phyloP scores from a whole-genome alignment of 2,888 invertebrate species.

The Thereva unica region DNA sequence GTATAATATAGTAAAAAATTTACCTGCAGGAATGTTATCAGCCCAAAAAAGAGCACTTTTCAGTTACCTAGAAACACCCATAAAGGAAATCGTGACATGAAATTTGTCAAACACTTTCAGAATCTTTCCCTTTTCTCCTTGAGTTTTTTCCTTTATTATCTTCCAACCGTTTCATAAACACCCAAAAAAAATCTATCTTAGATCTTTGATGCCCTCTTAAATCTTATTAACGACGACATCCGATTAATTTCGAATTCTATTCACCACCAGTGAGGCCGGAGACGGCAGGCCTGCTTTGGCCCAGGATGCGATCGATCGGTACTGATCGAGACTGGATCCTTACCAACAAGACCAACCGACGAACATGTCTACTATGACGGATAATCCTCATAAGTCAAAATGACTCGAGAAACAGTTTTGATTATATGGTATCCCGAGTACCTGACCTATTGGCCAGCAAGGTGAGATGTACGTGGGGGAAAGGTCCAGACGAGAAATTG shows the following conservation, averaged over 20 bases:
- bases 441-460: constrained; percentile 5
- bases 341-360: not conserved
- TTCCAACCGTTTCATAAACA: not conserved
- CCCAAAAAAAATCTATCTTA: constrained; percentile 45
- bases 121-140: constrained; percentile 38
- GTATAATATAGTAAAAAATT: not conserved
- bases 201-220: constrained; percentile 48
- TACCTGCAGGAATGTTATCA: constrained; percentile 33
- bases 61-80: constrained; percentile 2
- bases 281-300: not conserved
- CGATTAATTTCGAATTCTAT: constrained; percentile 54
- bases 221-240: constrained; percentile 53
- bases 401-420: constrained; percentile 34
- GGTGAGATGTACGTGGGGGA: constrained; percentile 5
- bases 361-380: constrained; percentile 39
- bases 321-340: constrained; percentile 33
- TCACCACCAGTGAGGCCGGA: constrained; percentile 31
- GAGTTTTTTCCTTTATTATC: not conserved
- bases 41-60: constrained; percentile 17
- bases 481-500: not conserved
- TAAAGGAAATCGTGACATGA: constrained; percentile 44
- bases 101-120: constrained; percentile 45
- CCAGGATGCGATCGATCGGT: constrained; percentile 25
- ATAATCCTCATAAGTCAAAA: constrained; percentile 41
- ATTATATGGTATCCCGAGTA: constrained; percentile 25